Evolutionary conservation across 2,888 invertebrate species (phyloP).

Genomic region (Drosophila paramelanica): DNA sequence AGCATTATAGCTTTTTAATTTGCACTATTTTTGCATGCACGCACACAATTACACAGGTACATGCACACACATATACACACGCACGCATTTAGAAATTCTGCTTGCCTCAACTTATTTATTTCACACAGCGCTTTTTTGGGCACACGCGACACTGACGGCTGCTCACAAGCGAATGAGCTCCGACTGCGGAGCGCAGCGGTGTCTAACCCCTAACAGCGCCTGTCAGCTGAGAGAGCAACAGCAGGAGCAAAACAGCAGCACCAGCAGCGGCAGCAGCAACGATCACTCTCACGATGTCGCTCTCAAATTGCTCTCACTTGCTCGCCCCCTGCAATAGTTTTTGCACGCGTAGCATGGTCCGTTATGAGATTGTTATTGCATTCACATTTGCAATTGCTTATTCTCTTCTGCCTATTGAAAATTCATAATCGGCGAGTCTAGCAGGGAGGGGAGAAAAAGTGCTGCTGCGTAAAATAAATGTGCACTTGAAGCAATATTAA

Average conservation of each 20-base stretch:
- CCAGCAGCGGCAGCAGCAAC: constrained; percentile 4
- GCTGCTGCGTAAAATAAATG: constrained; percentile 50
- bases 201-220: constrained; percentile 41
- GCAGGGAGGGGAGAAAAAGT: neutral
- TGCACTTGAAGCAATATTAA: constrained; percentile 39
- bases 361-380: constrained; percentile 10
- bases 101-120: constrained; percentile 52
- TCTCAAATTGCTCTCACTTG: constrained; percentile 7
- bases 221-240: constrained; percentile 7
- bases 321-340: constrained; percentile 21
- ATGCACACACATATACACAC: constrained; percentile 27
- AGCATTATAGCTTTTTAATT: constrained; percentile 33
- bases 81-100: constrained; percentile 22
- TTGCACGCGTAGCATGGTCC: neutral
- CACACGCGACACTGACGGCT: constrained; percentile 82
- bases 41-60: constrained; percentile 6
- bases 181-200: constrained; percentile 30
- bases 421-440: constrained; percentile 10
- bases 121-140: constrained; percentile 47
- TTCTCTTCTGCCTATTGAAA: constrained; percentile 27
- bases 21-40: constrained; percentile 48
- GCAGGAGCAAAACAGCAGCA: constrained; percentile 3
- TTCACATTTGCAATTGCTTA: constrained; percentile 1
- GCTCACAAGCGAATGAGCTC: constrained; percentile 77
- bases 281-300: neutral